Conservation (phyloP, 1,140 invertebrate genomes). For the Cotesia typhae region DNA sequence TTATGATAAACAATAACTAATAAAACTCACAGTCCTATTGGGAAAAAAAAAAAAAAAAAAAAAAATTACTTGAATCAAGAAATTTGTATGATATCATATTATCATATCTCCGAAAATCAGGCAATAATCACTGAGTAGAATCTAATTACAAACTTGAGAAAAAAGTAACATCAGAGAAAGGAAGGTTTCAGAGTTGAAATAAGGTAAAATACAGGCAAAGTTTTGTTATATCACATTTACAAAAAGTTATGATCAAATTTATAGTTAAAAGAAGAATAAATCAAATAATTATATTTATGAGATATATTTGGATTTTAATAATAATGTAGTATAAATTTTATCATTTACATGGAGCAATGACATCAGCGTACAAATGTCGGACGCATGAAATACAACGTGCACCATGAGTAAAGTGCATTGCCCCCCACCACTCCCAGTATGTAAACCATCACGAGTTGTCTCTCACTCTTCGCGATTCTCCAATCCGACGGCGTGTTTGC, state of each 20-base stretch:
- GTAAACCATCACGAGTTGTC: constrained; percentile 18
- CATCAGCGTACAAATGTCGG: constrained; percentile 57
- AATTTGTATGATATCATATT: too few species aligned
- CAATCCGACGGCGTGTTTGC: constrained; percentile 37
- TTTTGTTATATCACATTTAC: too few species aligned
- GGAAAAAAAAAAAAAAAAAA: too few species aligned
- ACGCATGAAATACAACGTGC: constrained; percentile 45
- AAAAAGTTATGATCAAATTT: not conserved
- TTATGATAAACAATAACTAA: too few species aligned
- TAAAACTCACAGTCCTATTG: too few species aligned
- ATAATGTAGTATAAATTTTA: not conserved
- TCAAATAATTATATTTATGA: not conserved
- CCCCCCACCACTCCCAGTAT: constrained; percentile 42
- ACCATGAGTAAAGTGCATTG: constrained; percentile 56
- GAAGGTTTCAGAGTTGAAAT: too few species aligned
- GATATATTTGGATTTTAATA: not conserved
- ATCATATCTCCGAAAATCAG: too few species aligned
- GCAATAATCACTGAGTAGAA: too few species aligned
- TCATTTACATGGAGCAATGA: not conserved
- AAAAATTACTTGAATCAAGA: too few species aligned
- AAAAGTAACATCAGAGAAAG: too few species aligned
- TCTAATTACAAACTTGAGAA: too few species aligned
- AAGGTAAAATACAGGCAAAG: too few species aligned
- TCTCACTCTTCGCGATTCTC: constrained; percentile 37
- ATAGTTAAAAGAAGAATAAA: not conserved